Evolutionary conservation across 2,888 invertebrate genomes (phyloP), one percentile per base, ranked within the genome.

Genomic region (Dicyrtomina minuta): DNA sequence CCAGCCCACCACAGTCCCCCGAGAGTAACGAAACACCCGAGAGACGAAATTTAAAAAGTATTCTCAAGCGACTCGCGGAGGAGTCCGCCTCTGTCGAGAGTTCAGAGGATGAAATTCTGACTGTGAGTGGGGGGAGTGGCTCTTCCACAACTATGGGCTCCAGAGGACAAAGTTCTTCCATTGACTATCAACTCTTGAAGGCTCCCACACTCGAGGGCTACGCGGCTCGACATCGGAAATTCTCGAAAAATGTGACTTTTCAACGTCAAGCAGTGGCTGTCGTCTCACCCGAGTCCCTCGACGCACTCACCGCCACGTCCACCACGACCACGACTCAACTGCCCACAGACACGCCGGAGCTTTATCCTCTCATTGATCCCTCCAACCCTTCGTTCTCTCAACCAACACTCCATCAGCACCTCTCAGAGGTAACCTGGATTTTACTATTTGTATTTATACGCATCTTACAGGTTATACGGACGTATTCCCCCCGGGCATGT

Each of bases 181-280:
- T 68, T 20, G 83, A 90, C 68, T 87, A 85, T 78, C 88, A 86
- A 80, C 83, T 93, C 72, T 88, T 91, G 83, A 85, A 89, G 80
- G 92, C 92, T 33, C 93, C 91, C 72, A 93, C 92, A 71, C 84
- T 93, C 78, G 92, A 92, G 85, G 93, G 93, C 1, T 93, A 92
- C 83, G 92, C 91, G 70, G 92, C 91, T 64, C 86, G 93, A 80
- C 92, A 92, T 83, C 70, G 79, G 39, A 93, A 93, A 82, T 88
- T 93, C 81, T 86, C 91, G 64, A 93, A 93, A 85, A 92, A 92
- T 83, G 92, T 93, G 74, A 92, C 92, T 72, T 93, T 92, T 84
- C 91, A 93, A 83, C 84, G 90, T 72, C 90, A 91, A 81, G 79
- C 79, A 24, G 77, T 79, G 12, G 92, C 92, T 66, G 84, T 92